Percentiles rank a stretch among this genome's conserved stretches.
These are phyloP conservation scores for Taenaris catops DNA, from an alignment of 2,888 invertebrate genomes.

Conservation along the genomic window DNA sequence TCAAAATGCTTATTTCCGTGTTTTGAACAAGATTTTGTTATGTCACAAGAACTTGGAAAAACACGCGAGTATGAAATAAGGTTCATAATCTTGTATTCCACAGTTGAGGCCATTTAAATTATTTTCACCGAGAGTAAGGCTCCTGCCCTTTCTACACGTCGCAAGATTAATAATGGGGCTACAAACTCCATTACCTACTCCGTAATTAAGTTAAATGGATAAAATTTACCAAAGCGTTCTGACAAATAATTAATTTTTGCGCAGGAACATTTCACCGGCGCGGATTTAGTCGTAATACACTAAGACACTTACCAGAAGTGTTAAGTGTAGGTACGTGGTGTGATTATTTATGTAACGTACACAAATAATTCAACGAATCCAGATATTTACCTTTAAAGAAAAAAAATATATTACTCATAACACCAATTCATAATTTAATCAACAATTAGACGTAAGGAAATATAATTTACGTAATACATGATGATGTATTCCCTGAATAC, in stretches of 20 bases:
- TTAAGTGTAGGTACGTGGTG: not conserved
- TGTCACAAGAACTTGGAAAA: too few relatives aligned
- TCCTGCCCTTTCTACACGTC: constrained; percentile 34
- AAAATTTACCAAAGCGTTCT: constrained; percentile 53
- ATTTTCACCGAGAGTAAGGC: constrained; percentile 32
- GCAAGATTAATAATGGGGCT: constrained; percentile 57
- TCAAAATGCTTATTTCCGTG: too few relatives aligned
- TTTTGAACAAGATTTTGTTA: too few relatives aligned
- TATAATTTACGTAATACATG: too few relatives aligned
- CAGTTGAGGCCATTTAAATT: constrained; percentile 33
- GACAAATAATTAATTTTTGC: constrained; percentile 53
- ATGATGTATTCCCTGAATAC: too few relatives aligned
- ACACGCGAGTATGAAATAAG: too few relatives aligned
- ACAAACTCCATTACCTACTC: constrained; percentile 62
- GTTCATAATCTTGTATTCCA: constrained; percentile 28
- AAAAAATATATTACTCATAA: too few relatives aligned
- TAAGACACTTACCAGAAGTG: constrained; percentile 15
- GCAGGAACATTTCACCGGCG: constrained; percentile 32
- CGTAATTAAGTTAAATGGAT: constrained; percentile 65
- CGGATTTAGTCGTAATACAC: constrained; percentile 27
- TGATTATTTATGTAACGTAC: too few relatives aligned
- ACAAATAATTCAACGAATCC: too few relatives aligned
- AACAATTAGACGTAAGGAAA: too few relatives aligned
- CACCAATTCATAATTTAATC: too few relatives aligned
- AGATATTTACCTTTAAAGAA: too few relatives aligned